Base-by-base conservation (phyloP, 2,888 invertebrate species). In the Hydriomena furcata region DNA sequence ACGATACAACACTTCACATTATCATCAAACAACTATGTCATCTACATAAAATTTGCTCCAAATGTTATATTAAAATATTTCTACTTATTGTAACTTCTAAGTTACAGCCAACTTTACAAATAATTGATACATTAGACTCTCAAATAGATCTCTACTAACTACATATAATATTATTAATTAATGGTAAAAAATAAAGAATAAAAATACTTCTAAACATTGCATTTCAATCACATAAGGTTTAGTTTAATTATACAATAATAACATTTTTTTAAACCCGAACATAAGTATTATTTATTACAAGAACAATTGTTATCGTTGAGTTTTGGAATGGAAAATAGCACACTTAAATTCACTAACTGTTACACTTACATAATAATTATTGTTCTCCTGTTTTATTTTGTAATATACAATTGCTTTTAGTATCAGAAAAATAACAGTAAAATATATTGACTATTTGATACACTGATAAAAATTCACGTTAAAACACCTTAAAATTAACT, bases 81-180 rank as follows among this genome's bases (percentile, higher is more conserved):
- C 87, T 88, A 89, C 87, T 87, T 88, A 88, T 84, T 83, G 88
- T 89, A 89, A 90, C 88, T 82, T 86, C 87, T 89, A 89, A 88
- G 89, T 89, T 89, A 90, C 90, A 90, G 90, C 89, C 89, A 86
- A 89, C 88, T 89, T 90, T 89, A 90, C 90, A 89, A 90, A 90
- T 90, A 89, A 90, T 90, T 89, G 89, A 90, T 90, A 90, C 89
- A 89, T 90, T 90, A 90, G 86, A 89, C 90, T 90, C 89, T 89
- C 90, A 87, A 88, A 90, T 89, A 90, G 88, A 90, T 88, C 88
- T 89, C 90, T 90, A 89, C 87, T 87, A 87, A 88, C 88, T 89
- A 61, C 61, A 61, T 61, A 61, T 60, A 60, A 55, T 61, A 90
- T 87, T 80, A 79, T 82, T 79, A 76, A 85, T 89, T 90, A 89